A percentile compares a stretch with the other conserved stretches of the same genome.
phyloP scores from a whole-genome alignment of 2,888 invertebrate genomes.

The Hirtodrosophila alboralis region DNA sequence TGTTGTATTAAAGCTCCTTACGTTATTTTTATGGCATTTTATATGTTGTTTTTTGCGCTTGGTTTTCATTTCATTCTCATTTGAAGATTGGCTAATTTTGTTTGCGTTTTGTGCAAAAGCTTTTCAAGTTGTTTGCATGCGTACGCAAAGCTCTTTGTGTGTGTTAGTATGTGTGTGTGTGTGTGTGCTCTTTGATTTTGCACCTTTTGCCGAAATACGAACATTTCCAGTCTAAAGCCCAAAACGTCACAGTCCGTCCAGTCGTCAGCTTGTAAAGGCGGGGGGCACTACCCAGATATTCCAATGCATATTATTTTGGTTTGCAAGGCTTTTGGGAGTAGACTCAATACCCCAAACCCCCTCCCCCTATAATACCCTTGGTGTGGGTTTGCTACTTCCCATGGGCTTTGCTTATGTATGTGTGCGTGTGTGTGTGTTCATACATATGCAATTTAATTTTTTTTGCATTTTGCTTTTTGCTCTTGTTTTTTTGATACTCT shows the following conservation, averaged over 20 bases:
- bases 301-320: conserved; percentile 51
- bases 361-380: no score
- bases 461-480: no score
- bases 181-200: conserved; percentile 31
- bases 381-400: conserved; percentile 1
- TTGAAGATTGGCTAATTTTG: conserved; percentile 20
- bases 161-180: no score
- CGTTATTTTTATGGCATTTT: conserved; percentile 12
- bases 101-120: conserved; percentile 11
- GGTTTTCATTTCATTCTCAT: conserved; percentile 11
- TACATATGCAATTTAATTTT: not conserved
- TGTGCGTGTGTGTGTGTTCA: conserved; percentile 5
- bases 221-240: conserved; percentile 31
- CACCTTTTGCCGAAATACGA: conserved; percentile 20
- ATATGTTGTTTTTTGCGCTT: not conserved
- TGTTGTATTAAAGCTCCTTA: conserved; percentile 58
- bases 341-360: conserved; percentile 6
- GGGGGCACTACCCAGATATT: conserved; percentile 37
- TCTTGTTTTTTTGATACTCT: conserved; percentile 4
- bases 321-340: conserved; percentile 23
- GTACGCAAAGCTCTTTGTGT: conserved; percentile 18
- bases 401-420: conserved; percentile 33
- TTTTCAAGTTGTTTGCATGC: conserved; percentile 11
- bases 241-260: conserved; percentile 4
- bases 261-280: no score